Evolutionary conservation across 2,888 invertebrate species (phyloP).

Genomic region (Ganaspis brasiliensis): DNA sequence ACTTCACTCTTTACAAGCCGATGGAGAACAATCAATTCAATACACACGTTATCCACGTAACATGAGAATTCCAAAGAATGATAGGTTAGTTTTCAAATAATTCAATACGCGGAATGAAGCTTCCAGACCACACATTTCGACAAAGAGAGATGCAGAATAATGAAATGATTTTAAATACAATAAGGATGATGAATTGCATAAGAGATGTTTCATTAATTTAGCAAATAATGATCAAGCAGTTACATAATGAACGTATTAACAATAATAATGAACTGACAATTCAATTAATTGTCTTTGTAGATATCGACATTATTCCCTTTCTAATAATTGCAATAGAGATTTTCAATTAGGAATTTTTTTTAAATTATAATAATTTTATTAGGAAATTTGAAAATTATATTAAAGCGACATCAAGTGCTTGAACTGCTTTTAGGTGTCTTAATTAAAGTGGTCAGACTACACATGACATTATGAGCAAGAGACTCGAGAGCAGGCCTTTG

Average conservation of each 20-base stretch:
- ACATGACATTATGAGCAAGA: conserved; percentile 55
- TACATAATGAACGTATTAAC: conserved; percentile 5
- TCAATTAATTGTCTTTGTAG: no score
- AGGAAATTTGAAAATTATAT: conserved; percentile 16
- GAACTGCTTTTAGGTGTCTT: conserved; percentile 56
- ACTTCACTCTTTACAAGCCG: not conserved
- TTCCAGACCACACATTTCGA: not conserved
- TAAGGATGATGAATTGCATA: not conserved
- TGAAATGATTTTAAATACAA: not conserved
- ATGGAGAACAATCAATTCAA: conserved; percentile 32
- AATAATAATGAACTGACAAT: not conserved
- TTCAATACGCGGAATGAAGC: conserved; percentile 16
- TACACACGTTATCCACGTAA: conserved; percentile 24
- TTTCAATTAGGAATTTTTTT: no score
- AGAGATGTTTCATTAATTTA: not conserved
- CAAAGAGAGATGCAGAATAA: not conserved
- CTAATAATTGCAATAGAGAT: no score
- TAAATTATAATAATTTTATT: no score
- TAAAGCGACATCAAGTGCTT: conserved; percentile 50
- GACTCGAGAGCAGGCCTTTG: conserved; percentile 52
- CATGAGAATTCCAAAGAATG: conserved; percentile 33
- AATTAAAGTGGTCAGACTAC: conserved; percentile 58
- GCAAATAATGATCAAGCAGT: not conserved
- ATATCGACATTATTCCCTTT: no score
- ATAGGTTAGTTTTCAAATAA: conserved; percentile 30